phyloP scores from a whole-genome alignment of 2,888 invertebrate species.

The Unio pictorum region DNA sequence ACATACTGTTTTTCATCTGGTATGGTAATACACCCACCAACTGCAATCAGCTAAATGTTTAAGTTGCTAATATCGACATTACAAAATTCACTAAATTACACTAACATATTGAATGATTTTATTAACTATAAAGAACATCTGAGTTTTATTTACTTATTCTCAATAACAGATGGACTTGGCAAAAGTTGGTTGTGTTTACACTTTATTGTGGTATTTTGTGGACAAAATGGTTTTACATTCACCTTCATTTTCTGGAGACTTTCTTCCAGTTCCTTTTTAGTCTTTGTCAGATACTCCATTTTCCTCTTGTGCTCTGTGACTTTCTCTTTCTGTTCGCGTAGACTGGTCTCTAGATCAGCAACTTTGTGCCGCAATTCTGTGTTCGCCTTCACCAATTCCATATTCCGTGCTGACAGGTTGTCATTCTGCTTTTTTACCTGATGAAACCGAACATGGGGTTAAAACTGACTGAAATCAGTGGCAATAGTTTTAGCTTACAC shows the following conservation, averaged over 20 bases:
- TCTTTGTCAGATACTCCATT: slow-evolving; percentile 54
- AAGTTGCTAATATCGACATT: too few relatives aligned
- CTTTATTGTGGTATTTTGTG: background rate
- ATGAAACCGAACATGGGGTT: background rate
- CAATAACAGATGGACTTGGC: too few relatives aligned
- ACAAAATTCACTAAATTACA: too few relatives aligned
- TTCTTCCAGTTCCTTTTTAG: slow-evolving; percentile 62
- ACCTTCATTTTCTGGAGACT: slow-evolving; percentile 61
- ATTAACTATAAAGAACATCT: too few relatives aligned
- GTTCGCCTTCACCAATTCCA: slow-evolving; percentile 63
- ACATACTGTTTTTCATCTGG: too few relatives aligned
- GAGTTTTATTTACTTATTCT: too few relatives aligned
- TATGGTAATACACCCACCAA: too few relatives aligned
- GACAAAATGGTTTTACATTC: slow-evolving; percentile 1
- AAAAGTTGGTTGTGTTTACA: too few relatives aligned
- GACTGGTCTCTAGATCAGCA: slow-evolving; percentile 49
- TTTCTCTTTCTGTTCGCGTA: slow-evolving; percentile 59
- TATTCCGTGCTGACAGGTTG: slow-evolving; percentile 56
- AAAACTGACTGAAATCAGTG: background rate
- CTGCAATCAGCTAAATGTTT: too few relatives aligned
- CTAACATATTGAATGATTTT: too few relatives aligned
- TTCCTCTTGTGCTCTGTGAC: slow-evolving; percentile 55
- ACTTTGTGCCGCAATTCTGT: slow-evolving; percentile 62
- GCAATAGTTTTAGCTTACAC: background rate
- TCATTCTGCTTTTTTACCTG: slow-evolving; percentile 64